Evolutionary conservation across 2,888 invertebrate genomes (phyloP), one percentile per base, ranked within the genome.

Genomic region (Dromius quadrimaculatus): DNA sequence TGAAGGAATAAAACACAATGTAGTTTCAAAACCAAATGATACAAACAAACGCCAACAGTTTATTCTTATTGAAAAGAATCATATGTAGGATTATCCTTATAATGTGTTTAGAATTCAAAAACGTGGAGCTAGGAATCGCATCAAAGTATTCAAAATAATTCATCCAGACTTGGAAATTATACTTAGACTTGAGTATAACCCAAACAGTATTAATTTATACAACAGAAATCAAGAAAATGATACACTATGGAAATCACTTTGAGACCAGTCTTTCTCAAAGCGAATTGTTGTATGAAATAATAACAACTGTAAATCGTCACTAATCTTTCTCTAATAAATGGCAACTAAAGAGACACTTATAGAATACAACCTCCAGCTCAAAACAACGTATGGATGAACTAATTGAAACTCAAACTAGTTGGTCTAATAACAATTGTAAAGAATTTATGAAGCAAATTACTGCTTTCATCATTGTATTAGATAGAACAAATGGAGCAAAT

Each of bases 141-240:
- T 50, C 13, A 50, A 50, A 13, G 23, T 50, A 4, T 11, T 50
- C n/a, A n/a, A n/a, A n/a, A n/a, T n/a, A n/a, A n/a, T n/a, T n/a
- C n/a, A 50, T n/a, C 50, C 50, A 50, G 50, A 50, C n/a, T 5
- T 50, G 6, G 23, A 50, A 50, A 13, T 23, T 50, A 50, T 50
- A 50, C 23, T 50, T 22, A 50, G 50, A 11, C 23, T 50, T 22
- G 50, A 50, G 11, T 50, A 50, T 23, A 23, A 23, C 28, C 50
- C 50, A n/a, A n/a, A n/a, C n/a, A n/a, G n/a, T n/a, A n/a, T n/a
- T n/a, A 50, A 50, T 50, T 50, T 50, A 23, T 50, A 50, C 8
- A 50, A 50, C 13, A n/a, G 28, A 50, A 50, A 23, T 50, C 1
- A 50, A 50, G 28, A 28, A 50, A 50, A 50, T 11, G 9, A 50